Percentiles rank a stretch among this genome's conserved stretches.
These are phyloP conservation scores for Oryzias javanicus DNA, from an alignment of 2,113 vertebrate genomes.

Conservation along the genomic window DNA sequence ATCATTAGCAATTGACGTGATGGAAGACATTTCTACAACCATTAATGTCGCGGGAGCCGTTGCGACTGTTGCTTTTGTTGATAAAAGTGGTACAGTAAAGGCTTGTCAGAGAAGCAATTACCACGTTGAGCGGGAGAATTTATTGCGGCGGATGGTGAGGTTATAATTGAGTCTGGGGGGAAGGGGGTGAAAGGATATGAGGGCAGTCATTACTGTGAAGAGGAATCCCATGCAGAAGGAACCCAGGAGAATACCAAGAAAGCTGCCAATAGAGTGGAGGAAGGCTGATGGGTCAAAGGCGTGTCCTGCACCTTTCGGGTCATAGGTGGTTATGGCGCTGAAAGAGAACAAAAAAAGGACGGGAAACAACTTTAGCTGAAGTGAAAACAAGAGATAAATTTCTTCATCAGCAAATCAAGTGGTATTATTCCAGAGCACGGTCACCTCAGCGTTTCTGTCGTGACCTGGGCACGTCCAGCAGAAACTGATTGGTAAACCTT, in stretches of 20 bases:
- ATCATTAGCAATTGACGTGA: slow-evolving; percentile 52
- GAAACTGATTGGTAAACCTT: too few species aligned
- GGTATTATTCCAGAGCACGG: too few species aligned
- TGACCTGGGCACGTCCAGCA: too few species aligned
- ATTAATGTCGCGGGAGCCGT: slow-evolving; percentile 40
- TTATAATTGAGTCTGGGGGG: slow-evolving; percentile 61
- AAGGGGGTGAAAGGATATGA: slow-evolving; percentile 84
- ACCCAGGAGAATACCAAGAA: slow-evolving; percentile 81
- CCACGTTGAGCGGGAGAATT: slow-evolving; percentile 42
- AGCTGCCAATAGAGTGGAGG: slow-evolving; percentile 81
- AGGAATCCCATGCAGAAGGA: slow-evolving; percentile 83
- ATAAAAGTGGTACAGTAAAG: slow-evolving; percentile 46
- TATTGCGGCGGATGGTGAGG: slow-evolving; percentile 54
- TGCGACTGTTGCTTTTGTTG: slow-evolving; percentile 45
- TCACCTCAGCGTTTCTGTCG: too few species aligned
- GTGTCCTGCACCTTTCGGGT: slow-evolving; percentile 77
- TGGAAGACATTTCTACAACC: slow-evolving; percentile 52
- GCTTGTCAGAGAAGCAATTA: slow-evolving; percentile 56
- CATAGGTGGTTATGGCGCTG: slow-evolving; percentile 84
- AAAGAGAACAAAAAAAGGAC: slow-evolving; percentile 45
- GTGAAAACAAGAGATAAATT: slow-evolving; percentile 11
- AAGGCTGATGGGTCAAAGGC: slow-evolving; percentile 74
- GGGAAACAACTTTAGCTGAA: slow-evolving; percentile 5
- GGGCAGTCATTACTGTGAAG: slow-evolving; percentile 82
- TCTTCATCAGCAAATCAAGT: slow-evolving; percentile 26